A percentile compares a stretch with the other conserved stretches of the same genome.
phyloP scores from a whole-genome alignment of 2,888 invertebrate genomes.

The Xestia xanthographa region DNA sequence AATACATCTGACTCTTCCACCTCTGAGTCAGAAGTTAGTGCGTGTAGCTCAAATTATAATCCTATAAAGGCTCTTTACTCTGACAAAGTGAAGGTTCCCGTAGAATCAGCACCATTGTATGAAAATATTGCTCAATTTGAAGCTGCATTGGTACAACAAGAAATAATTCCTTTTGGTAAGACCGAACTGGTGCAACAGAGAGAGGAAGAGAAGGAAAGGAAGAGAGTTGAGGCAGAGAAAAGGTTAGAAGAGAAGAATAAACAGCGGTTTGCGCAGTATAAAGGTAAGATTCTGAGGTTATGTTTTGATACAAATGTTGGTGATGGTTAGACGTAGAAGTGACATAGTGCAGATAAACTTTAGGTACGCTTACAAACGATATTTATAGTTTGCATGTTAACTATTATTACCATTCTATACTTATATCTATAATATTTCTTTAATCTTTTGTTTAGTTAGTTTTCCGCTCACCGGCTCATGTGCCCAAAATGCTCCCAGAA shows the following conservation, averaged over 20 bases:
- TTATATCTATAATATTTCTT: too few relatives aligned
- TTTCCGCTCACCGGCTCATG: too few relatives aligned
- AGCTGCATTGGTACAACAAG: conserved; percentile 70
- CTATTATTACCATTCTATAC: too few relatives aligned
- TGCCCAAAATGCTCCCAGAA: too few relatives aligned
- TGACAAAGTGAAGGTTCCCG: conserved; percentile 88
- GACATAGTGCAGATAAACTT: neutral
- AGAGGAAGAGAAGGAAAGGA: conserved; percentile 79
- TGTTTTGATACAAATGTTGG: conserved; percentile 66
- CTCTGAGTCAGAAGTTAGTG: conserved; percentile 85
- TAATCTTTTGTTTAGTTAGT: too few relatives aligned
- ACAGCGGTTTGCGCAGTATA: conserved; percentile 83
- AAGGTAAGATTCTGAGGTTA: conserved; percentile 86
- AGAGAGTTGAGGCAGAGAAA: conserved; percentile 73
- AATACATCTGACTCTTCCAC: conserved; percentile 81
- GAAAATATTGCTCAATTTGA: conserved; percentile 93
- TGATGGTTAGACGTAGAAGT: neutral
- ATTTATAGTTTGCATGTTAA: neutral
- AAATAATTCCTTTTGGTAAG: conserved; percentile 76
- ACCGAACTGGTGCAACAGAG: conserved; percentile 77
- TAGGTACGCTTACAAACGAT: neutral
- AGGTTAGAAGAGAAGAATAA: conserved; percentile 81
- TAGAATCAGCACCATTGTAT: conserved; percentile 90
- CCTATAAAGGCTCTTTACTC: conserved; percentile 93
- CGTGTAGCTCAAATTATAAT: conserved; percentile 91